Conservation (phyloP, 2,113 vertebrate genomes). For the Paratilapia polleni region DNA sequence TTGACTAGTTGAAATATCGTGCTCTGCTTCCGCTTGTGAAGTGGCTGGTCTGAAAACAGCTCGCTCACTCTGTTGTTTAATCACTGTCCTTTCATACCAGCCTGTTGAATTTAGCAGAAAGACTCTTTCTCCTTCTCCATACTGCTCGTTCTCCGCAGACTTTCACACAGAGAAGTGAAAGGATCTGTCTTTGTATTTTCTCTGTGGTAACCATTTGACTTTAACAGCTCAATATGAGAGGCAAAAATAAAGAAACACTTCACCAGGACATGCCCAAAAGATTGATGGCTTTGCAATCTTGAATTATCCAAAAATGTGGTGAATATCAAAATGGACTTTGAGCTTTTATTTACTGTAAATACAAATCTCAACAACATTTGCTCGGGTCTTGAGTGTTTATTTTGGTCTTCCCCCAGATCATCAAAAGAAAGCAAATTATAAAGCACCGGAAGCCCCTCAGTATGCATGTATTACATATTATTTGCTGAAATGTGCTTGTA, state of each 20-base stretch:
- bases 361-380: constrained; percentile 59
- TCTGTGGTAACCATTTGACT: constrained; percentile 53
- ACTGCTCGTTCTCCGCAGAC: constrained; percentile 19
- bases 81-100: constrained; percentile 76
- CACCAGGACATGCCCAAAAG: neutral
- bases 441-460: constrained; percentile 11
- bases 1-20: constrained; percentile 42
- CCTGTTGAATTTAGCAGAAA: constrained; percentile 80
- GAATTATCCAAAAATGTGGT: constrained; percentile 41
- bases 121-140: constrained; percentile 39
- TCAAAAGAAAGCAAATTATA: constrained; percentile 17
- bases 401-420: constrained; percentile 38
- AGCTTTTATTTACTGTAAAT: constrained; percentile 67
- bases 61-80: constrained; percentile 63
- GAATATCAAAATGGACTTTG: constrained; percentile 32
- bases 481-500: constrained; percentile 58
- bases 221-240: constrained; percentile 23
- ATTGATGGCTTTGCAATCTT: constrained; percentile 12
- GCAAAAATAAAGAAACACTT: neutral
- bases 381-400: constrained; percentile 63
- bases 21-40: constrained; percentile 57
- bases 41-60: constrained; percentile 51
- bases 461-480: constrained; percentile 54
- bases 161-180: constrained; percentile 29
- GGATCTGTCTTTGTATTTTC: constrained; percentile 48